Evolutionary conservation across 2,888 invertebrate genomes (phyloP).

Genomic region (Ectemnius cavifrons): DNA sequence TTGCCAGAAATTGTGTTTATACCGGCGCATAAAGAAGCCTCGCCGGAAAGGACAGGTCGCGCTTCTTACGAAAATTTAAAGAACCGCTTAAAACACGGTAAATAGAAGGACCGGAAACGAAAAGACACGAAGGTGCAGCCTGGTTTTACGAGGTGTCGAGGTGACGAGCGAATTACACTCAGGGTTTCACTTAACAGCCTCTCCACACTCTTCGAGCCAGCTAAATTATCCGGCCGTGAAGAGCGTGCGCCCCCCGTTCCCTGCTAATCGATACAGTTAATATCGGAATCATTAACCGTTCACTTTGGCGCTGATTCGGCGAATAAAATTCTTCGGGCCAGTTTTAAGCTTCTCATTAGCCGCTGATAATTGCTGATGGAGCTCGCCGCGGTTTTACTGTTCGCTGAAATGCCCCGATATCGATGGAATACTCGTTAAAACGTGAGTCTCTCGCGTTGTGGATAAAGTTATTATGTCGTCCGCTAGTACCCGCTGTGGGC

Average conservation of each 20-base stretch:
- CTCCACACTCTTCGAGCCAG: not conserved
- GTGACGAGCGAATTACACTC: no score
- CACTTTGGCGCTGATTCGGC: constrained; percentile 16
- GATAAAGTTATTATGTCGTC: constrained; percentile 8
- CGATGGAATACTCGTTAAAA: not conserved
- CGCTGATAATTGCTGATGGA: constrained; percentile 4
- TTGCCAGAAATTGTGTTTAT: constrained; percentile 64
- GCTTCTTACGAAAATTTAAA: constrained; percentile 51
- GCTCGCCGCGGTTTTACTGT: not conserved
- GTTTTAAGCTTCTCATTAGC: constrained; percentile 41
- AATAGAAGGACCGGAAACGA: constrained; percentile 18
- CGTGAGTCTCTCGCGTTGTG: not conserved
- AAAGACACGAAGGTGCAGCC: constrained; percentile 23
- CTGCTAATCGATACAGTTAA: constrained; percentile 8
- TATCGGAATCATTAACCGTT: constrained; percentile 30
- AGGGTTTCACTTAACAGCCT: not conserved
- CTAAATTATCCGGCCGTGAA: not conserved
- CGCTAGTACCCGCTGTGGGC: no score
- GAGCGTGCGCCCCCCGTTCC: not conserved
- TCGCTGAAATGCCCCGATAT: constrained; percentile 7
- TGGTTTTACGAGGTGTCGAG: not conserved
- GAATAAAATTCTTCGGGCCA: constrained; percentile 27
- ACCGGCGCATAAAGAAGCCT: constrained; percentile 59
- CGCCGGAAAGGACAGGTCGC: constrained; percentile 30
- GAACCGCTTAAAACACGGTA: constrained; percentile 30